Evolutionary conservation across 2,113 vertebrate species (phyloP).

Genomic region (Zingel zingel): DNA sequence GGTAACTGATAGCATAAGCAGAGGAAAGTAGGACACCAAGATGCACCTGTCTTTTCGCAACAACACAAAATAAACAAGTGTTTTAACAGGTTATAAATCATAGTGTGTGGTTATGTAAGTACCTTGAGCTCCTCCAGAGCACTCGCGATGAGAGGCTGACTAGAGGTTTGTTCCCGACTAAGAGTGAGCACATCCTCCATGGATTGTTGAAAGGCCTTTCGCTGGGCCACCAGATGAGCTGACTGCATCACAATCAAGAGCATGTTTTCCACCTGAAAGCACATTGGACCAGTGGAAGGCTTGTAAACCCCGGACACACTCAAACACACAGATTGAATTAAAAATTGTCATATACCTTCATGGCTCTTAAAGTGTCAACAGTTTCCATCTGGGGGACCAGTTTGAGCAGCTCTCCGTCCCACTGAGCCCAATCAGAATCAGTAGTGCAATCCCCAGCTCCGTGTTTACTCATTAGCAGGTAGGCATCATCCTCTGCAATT

Average conservation of each 20-base stretch:
- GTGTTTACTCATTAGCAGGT: slow-evolving; percentile 93
- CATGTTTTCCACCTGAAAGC: slow-evolving; percentile 91
- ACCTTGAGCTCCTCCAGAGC: slow-evolving; percentile 98
- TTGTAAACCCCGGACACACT: not conserved
- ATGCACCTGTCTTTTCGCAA: slow-evolving; percentile 10
- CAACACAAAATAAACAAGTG: not conserved
- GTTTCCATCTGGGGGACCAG: slow-evolving; percentile 94
- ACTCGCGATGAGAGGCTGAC: slow-evolving; percentile 92
- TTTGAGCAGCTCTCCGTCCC: slow-evolving; percentile 89
- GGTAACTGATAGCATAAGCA: slow-evolving; percentile 2
- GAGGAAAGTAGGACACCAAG: slow-evolving; percentile 43
- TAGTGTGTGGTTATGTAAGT: slow-evolving; percentile 32
- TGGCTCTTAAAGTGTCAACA: slow-evolving; percentile 90
- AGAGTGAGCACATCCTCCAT: slow-evolving; percentile 91
- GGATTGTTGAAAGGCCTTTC: slow-evolving; percentile 94
- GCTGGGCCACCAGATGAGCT: slow-evolving; percentile 90
- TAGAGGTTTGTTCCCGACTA: slow-evolving; percentile 95
- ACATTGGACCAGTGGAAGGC: not conserved
- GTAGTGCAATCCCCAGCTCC: slow-evolving; percentile 75
- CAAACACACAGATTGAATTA: not conserved
- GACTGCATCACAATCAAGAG: slow-evolving; percentile 96
- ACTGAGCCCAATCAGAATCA: slow-evolving; percentile 85
- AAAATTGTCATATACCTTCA: slow-evolving; percentile 86
- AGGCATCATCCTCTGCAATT: slow-evolving; percentile 87
- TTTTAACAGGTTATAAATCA: not conserved